Percentiles rank a stretch among this genome's conserved stretches.
These are phyloP conservation scores for Styela plicata DNA, from an alignment of 23 tunicate genomes.

Conservation along the genomic window DNA sequence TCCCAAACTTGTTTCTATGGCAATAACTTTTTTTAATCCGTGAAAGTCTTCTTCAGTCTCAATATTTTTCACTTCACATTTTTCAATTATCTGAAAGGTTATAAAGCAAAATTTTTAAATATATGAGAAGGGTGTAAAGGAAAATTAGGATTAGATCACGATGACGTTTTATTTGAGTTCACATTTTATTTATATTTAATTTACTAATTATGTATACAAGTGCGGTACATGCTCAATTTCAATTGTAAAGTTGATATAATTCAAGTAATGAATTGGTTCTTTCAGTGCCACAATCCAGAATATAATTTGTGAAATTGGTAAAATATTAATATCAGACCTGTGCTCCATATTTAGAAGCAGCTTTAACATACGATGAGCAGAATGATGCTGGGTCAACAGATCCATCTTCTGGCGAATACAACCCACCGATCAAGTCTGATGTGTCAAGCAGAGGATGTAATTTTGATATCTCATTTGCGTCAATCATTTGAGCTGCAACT, in stretches of 20 bases:
- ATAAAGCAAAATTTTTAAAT: too few relatives aligned
- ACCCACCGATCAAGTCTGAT: background rate
- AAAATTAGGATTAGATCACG: background rate
- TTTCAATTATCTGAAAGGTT: constrained; percentile 44
- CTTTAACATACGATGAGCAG: background rate
- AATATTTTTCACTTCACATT: constrained; percentile 43
- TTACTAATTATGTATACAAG: too few relatives aligned
- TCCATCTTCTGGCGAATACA: background rate
- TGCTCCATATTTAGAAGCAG: background rate
- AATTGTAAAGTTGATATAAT: background rate
- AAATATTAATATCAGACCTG: too few relatives aligned
- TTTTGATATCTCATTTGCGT: background rate
- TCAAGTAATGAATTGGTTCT: too few relatives aligned
- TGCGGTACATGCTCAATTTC: background rate
- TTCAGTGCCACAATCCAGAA: too few relatives aligned
- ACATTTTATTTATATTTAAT: too few relatives aligned
- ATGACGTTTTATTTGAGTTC: background rate
- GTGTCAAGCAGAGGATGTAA: background rate
- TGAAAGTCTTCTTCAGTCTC: constrained; percentile 37
- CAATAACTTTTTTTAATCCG: constrained; percentile 36
- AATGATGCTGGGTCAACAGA: background rate
- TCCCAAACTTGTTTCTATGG: constrained; percentile 46
- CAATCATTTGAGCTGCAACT: too few relatives aligned
- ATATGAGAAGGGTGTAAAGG: too few relatives aligned
- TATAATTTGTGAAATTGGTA: too few relatives aligned